A percentile compares a stretch with the other conserved stretches of the same genome.
Evolutionary conservation across 2,797 vertebrate species (phyloP).

Genomic region (Numenius phaeopus): DNA sequence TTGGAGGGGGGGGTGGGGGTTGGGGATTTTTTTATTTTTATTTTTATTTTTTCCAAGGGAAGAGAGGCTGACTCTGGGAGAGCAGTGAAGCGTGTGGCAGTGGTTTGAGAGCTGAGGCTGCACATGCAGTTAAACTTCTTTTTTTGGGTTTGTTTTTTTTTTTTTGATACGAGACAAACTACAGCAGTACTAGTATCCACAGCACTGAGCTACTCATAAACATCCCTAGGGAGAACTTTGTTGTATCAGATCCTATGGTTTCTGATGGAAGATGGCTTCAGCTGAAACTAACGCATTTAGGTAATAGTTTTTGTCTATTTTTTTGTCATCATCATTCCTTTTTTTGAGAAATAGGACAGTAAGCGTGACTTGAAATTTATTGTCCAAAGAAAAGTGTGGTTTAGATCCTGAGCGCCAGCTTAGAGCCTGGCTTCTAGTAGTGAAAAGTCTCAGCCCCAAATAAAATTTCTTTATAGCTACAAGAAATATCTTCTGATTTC

Average conservation of each 20-base stretch:
- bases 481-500: not conserved
- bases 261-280: constrained; percentile 70
- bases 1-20: not conserved
- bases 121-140: not conserved
- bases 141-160: not conserved
- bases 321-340: constrained; percentile 52
- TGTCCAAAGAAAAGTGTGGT: constrained; percentile 60
- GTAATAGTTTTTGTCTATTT: constrained; percentile 4
- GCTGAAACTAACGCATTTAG: constrained; percentile 47
- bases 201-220: constrained; percentile 47
- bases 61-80: constrained; percentile 1
- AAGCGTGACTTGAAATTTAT: constrained; percentile 44
- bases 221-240: constrained; percentile 33
- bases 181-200: not conserved
- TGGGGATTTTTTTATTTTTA: not conserved
- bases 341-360: constrained; percentile 51
- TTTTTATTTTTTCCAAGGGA: not conserved
- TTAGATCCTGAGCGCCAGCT: constrained; percentile 16
- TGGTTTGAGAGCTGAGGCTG: not conserved
- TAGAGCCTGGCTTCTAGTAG: constrained; percentile 54
- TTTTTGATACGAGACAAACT: constrained; percentile 30
- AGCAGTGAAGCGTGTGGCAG: not conserved
- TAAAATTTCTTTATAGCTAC: constrained; percentile 20
- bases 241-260: constrained; percentile 74
- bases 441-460: not conserved